phyloP scores from a whole-genome alignment of 2,113 vertebrate species.

The Microcebus lehilahytsara region DNA sequence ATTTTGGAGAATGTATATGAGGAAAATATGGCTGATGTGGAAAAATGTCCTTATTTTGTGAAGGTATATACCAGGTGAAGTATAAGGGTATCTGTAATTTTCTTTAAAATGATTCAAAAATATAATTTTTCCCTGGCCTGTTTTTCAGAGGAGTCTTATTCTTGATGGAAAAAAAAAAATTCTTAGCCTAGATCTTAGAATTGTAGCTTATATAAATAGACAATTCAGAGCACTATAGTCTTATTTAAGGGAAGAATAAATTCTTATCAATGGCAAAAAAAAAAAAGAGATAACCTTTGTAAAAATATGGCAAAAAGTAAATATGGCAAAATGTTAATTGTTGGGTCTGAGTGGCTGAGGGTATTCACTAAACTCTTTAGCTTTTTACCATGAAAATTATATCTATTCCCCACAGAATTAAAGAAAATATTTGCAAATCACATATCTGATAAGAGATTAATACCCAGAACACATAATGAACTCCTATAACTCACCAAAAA shows the following conservation, averaged over 20 bases:
- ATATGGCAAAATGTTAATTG: background rate
- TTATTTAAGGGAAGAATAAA: constrained; percentile 62
- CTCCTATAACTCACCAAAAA: background rate
- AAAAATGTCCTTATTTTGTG: background rate
- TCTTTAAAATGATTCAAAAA: constrained; percentile 19
- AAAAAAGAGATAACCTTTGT: too few species aligned
- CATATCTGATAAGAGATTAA: background rate
- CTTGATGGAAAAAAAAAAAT: background rate
- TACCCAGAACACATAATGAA: background rate
- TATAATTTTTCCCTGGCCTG: background rate
- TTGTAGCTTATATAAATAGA: background rate
- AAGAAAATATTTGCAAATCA: background rate
- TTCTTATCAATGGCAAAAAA: constrained; percentile 20
- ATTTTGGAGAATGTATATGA: background rate
- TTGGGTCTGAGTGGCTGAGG: background rate
- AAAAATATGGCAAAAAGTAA: background rate
- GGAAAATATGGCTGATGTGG: background rate
- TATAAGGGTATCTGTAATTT: background rate
- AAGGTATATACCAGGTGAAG: background rate
- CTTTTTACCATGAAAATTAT: constrained; percentile 9
- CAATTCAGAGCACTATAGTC: background rate
- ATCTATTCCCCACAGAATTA: background rate
- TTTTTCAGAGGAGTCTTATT: background rate
- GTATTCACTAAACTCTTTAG: background rate
- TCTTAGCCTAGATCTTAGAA: background rate